Evolutionary conservation across 2,888 invertebrate genomes (phyloP).

Genomic region (Cryptophagus acutangulus): DNA sequence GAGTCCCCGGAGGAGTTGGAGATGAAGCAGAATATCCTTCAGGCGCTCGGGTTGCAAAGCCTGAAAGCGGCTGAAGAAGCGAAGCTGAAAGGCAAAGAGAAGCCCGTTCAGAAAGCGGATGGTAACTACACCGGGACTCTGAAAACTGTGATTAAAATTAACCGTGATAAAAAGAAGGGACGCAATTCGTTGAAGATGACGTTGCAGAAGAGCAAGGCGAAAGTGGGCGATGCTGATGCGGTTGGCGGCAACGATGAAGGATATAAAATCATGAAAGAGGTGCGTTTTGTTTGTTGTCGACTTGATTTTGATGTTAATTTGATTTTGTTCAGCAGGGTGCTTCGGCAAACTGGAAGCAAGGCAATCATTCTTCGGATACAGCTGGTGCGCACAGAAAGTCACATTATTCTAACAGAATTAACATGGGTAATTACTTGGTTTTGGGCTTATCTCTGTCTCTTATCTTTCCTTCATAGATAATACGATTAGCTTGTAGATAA

Average conservation of each 20-base stretch:
- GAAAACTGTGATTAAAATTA: constrained; percentile 78
- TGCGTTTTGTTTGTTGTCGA: constrained; percentile 36
- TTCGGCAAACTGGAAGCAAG: constrained; percentile 40
- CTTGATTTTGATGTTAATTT: constrained; percentile 9
- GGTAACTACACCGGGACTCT: constrained; percentile 69
- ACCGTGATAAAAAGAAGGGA: constrained; percentile 59
- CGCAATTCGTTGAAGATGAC: constrained; percentile 73
- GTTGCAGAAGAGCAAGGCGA: constrained; percentile 64
- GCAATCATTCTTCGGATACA: constrained; percentile 46
- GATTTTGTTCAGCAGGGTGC: constrained; percentile 45
- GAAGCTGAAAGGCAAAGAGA: constrained; percentile 41
- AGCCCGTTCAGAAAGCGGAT: constrained; percentile 27
- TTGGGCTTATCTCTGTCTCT: constrained; percentile 42
- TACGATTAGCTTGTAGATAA: too few relatives aligned
- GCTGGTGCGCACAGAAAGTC: constrained; percentile 70
- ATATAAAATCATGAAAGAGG: constrained; percentile 57
- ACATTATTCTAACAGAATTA: constrained; percentile 71
- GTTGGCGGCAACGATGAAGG: constrained; percentile 53
- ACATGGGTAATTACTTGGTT: constrained; percentile 50
- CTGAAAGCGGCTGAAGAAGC: constrained; percentile 69
- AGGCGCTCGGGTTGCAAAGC: constrained; percentile 70
- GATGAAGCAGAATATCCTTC: constrained; percentile 66
- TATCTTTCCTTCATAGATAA: too few relatives aligned
- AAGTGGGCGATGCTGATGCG: constrained; percentile 21
- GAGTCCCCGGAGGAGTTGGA: constrained; percentile 35